A percentile compares a stretch with the other conserved stretches of the same genome.
Conservation (phyloP, 2,888 invertebrate genomes). For the Nineta flava region DNA sequence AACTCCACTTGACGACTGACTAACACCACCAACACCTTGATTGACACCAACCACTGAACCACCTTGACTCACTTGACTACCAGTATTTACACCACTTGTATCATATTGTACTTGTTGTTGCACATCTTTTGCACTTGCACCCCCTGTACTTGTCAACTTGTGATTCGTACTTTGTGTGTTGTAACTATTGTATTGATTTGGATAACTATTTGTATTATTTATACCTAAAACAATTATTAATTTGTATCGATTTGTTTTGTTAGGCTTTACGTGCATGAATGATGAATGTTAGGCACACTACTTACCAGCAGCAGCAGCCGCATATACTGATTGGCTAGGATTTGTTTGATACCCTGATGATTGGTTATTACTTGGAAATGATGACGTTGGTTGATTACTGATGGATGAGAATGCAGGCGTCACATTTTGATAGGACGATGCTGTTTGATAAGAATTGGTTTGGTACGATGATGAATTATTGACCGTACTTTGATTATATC, state of each 20-base stretch:
- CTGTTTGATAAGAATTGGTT: slow-evolving; percentile 24
- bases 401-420: slow-evolving; percentile 22
- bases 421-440: slow-evolving; percentile 13
- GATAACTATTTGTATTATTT: slow-evolving; percentile 2
- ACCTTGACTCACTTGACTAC: not conserved
- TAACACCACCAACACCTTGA: not conserved
- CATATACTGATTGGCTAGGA: slow-evolving; percentile 27
- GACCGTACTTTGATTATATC: not conserved
- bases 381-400: slow-evolving; percentile 19
- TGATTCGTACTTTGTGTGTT: slow-evolving; percentile 21
- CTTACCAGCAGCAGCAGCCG: slow-evolving; percentile 23
- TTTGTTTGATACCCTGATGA: slow-evolving; percentile 22
- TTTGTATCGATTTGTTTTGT: too few relatives aligned
- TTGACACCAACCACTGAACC: not conserved
- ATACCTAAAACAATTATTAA: not conserved
- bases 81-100: not conserved
- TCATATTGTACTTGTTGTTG: not conserved
- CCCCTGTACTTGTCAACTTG: slow-evolving; percentile 18
- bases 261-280: too few relatives aligned
- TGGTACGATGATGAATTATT: slow-evolving; percentile 31
- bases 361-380: slow-evolving; percentile 22
- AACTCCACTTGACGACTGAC: not conserved
- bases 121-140: not conserved
- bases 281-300: too few relatives aligned
- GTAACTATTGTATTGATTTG: slow-evolving; percentile 27